phyloP scores from a whole-genome alignment of 2,888 invertebrate species.

The Dynastes maya region DNA sequence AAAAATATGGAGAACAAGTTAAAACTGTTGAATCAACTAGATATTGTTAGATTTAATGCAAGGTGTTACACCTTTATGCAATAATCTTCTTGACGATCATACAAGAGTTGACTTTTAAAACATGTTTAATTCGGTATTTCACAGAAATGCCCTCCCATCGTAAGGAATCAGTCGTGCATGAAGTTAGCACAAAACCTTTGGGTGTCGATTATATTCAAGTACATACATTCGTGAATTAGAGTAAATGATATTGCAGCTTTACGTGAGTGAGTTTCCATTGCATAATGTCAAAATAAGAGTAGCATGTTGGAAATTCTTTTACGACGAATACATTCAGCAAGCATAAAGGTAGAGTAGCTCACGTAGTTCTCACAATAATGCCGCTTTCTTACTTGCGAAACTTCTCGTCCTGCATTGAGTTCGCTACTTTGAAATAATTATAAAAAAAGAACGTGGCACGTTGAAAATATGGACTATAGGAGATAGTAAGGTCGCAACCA shows the following conservation, averaged over 20 bases:
- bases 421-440: slow-evolving; percentile 37
- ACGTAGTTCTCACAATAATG: slow-evolving; percentile 40
- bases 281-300: slow-evolving; percentile 45
- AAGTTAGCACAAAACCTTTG: slow-evolving; percentile 27
- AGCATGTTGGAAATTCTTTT: slow-evolving; percentile 36
- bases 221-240: slow-evolving; percentile 41
- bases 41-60: no score
- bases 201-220: slow-evolving; percentile 11
- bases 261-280: slow-evolving; percentile 18
- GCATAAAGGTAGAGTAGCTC: slow-evolving; percentile 25
- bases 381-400: slow-evolving; percentile 45
- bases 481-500: slow-evolving; percentile 52
- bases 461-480: slow-evolving; percentile 46
- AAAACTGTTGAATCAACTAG: no score
- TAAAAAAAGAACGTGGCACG: slow-evolving; percentile 22
- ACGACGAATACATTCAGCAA: not conserved
- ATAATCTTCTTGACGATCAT: no score
- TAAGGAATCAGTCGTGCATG: slow-evolving; percentile 28
- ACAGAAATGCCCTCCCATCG: not conserved
- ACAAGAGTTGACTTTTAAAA: not conserved
- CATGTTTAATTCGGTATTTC: not conserved
- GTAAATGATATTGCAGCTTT: slow-evolving; percentile 41
- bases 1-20: no score
- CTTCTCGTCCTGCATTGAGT: not conserved
- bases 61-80: no score